These are phyloP conservation scores for Onychostoma macrolepis DNA, from an alignment of 2,113 vertebrate species.

Conservation along the genomic window DNA sequence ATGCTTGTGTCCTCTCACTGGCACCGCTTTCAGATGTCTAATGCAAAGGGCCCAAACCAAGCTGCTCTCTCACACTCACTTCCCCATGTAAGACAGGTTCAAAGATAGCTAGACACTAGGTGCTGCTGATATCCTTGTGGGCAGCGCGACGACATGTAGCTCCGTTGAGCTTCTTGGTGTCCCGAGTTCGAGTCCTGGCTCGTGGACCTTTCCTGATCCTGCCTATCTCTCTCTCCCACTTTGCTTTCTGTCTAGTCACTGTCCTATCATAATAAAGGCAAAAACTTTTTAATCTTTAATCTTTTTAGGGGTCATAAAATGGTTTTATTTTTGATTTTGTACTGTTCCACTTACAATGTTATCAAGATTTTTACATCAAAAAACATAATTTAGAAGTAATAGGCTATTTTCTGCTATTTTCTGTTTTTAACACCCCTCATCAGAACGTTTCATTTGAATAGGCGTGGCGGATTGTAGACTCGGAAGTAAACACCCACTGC, in stretches of 20 bases:
- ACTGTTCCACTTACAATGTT: no score
- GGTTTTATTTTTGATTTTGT: no score
- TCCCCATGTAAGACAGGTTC: constrained; percentile 8
- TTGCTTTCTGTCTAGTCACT: background rate
- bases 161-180: background rate
- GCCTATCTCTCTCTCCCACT: background rate
- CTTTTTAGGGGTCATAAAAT: background rate
- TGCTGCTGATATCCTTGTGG: background rate
- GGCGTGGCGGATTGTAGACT: background rate
- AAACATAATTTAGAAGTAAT: no score
- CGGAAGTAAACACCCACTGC: background rate
- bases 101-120: background rate
- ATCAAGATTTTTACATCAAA: no score
- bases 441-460: background rate
- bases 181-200: background rate
- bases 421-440: background rate
- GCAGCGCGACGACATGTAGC: background rate
- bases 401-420: no score
- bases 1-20: constrained; percentile 69
- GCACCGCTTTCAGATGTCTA: constrained; percentile 70
- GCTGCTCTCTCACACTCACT: background rate
- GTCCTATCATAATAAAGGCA: background rate
- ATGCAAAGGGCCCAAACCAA: background rate
- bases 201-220: background rate
- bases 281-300: background rate